phyloP scores from a whole-genome alignment of 92 coral and sea anemone genomes.

The Desmophyllum pertusum region DNA sequence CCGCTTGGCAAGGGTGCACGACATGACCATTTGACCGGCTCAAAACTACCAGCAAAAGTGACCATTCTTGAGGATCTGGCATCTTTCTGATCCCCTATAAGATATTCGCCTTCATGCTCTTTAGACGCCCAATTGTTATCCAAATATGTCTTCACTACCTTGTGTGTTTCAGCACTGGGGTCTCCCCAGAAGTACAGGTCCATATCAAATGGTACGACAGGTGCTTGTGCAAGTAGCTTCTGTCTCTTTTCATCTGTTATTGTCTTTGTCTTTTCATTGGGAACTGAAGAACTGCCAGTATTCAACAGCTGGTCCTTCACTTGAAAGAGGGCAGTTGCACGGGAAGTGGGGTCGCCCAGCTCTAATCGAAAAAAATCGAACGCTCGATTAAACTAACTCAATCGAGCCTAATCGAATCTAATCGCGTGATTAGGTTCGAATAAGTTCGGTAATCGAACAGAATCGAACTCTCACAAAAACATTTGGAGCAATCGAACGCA shows the following conservation, averaged over 20 bases:
- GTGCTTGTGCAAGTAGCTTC: conserved; percentile 82
- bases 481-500: no score
- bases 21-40: conserved; percentile 95
- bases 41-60: conserved; percentile 83
- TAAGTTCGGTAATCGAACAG: no score
- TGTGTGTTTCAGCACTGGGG: conserved; percentile 78
- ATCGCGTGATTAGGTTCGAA: no score
- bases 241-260: conserved; percentile 19
- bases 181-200: conserved; percentile 94
- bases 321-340: conserved; percentile 65
- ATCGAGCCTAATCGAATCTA: no score
- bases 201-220: conserved; percentile 90
- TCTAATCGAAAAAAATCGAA: no score
- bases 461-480: no score
- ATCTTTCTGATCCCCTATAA: conserved; percentile 70
- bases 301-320: conserved; percentile 37
- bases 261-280: not conserved
- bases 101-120: conserved; percentile 76
- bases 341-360: conserved; percentile 69
- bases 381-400: no score
- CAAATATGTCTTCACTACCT: conserved; percentile 72
- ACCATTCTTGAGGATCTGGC: conserved; percentile 75
- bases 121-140: conserved; percentile 87
- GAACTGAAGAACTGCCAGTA: not conserved
- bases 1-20: conserved; percentile 91